Percentiles rank a stretch among this genome's conserved stretches.
Evolutionary conservation across 2,797 vertebrate genomes (phyloP).

Genomic region (Acanthis flammea): DNA sequence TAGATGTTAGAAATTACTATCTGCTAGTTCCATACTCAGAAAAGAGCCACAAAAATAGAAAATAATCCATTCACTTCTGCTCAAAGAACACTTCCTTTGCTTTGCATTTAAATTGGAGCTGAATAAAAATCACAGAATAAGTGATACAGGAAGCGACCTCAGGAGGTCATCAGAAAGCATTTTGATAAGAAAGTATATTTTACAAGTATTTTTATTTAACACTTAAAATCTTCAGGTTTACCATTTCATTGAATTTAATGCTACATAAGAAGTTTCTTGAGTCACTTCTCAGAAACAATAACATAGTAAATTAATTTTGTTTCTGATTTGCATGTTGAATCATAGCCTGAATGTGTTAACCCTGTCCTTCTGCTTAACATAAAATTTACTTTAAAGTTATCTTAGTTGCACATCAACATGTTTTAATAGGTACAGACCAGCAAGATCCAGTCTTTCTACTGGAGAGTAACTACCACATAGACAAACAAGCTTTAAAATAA

Average conservation of each 20-base stretch:
- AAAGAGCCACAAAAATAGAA: neutral
- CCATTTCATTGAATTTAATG: neutral
- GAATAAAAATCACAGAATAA: neutral
- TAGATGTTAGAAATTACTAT: neutral
- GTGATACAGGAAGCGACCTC: neutral
- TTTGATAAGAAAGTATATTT: neutral
- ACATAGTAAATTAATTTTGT: neutral
- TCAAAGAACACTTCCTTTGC: neutral
- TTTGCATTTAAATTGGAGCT: neutral
- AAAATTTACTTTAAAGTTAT: neutral
- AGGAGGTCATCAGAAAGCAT: neutral
- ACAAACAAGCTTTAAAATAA: constrained; percentile 13
- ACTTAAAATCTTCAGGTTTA: neutral
- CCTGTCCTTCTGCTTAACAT: neutral
- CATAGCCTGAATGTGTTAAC: neutral
- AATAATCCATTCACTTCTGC: neutral
- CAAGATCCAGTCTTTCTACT: constrained; percentile 1
- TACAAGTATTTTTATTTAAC: neutral
- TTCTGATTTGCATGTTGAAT: constrained; percentile 11
- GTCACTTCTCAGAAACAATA: neutral
- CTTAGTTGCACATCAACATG: neutral
- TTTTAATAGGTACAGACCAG: neutral
- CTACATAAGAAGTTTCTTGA: neutral
- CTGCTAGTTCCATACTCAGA: neutral
- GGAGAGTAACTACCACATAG: neutral